Evolutionary conservation across 2,888 invertebrate species (phyloP), one percentile per base, ranked within the genome.

Genomic region (Thecophora atra): DNA sequence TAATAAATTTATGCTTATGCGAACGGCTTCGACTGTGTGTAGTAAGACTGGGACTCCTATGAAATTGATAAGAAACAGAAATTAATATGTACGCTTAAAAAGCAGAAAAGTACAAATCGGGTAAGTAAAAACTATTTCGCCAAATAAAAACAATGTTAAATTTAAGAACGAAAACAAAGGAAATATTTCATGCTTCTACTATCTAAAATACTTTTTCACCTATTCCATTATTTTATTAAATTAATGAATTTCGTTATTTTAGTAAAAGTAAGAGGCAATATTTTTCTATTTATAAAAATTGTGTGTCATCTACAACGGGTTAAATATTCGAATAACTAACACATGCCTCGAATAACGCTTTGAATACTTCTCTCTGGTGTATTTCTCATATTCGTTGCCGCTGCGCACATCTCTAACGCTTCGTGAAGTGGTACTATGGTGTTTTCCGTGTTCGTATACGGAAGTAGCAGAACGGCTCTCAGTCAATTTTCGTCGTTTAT

Each of bases 401-500:
- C 73, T 74, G 37, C 77, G 75, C 15, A 74, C 42, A 73, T 66
- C 51, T 28, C 71, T 44, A 11, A 21, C 47, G 21, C 70, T 76
- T 13, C 76, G 75, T 24, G 78, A 75, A 71, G 74, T 78, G 51
- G 75, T 75, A 37, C 72, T 76, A 76, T 82, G 82, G 56, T 83
- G 80, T 63, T 77, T 75, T 56, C 77, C 75, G 71, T 82, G 82
- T 37, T 84, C 83, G 24, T 78, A 82, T 37, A 76, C 73, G 72
- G 78, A 75, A 42, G 78, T 74, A 3, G 73, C 26, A 56, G 72
- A 64, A 15, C 84, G 81, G 5, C 78, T 79, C 69, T 83, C 83
- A 70, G 79, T 79, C 13, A 80, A 78, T 83, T 85, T 87, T 79
- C 86, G 79, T n/a, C 85, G 82, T 70, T 86, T 87, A 63, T 84